Percentiles rank a stretch among this genome's conserved stretches.
These are phyloP conservation scores for Calypte anna DNA, from an alignment of 2,113 vertebrate species.

Conservation along the genomic window DNA sequence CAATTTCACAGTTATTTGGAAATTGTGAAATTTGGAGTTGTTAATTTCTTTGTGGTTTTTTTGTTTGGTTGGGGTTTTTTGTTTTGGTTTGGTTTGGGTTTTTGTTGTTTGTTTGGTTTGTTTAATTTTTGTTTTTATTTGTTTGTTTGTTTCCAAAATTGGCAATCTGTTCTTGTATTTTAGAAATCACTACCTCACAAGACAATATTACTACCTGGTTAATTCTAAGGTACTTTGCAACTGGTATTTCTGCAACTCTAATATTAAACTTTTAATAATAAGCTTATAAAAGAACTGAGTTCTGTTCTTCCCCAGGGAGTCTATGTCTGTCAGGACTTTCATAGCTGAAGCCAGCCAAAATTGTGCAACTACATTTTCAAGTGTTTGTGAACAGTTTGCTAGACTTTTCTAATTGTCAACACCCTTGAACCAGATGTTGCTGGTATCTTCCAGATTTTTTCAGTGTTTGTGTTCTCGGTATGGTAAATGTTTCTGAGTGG, in stretches of 20 bases:
- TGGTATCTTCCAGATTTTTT: neutral
- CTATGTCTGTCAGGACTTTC: neutral
- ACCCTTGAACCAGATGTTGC: neutral
- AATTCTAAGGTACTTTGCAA: neutral
- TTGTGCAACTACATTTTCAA: conserved; percentile 53
- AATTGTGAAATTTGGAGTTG: neutral
- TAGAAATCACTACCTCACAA: neutral
- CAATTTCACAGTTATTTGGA: neutral
- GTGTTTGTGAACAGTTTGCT: neutral
- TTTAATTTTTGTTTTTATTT: neutral
- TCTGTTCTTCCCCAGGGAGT: neutral
- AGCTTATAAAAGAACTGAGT: neutral
- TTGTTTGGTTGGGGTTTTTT: too few relatives aligned
- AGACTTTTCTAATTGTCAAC: conserved; percentile 11
- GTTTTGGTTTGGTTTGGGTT: too few relatives aligned
- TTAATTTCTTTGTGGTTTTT: neutral
- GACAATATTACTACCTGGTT: neutral
- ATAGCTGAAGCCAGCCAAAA: neutral
- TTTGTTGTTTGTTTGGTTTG: too few relatives aligned
- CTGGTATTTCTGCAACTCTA: too few relatives aligned
- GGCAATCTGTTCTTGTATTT: neutral
- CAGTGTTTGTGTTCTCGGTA: neutral
- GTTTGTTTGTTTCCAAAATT: neutral
- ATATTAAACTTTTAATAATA: neutral
- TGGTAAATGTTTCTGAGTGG: neutral